Evolutionary conservation across 1,140 invertebrate species (phyloP).

Genomic region (Planococcus citri): DNA sequence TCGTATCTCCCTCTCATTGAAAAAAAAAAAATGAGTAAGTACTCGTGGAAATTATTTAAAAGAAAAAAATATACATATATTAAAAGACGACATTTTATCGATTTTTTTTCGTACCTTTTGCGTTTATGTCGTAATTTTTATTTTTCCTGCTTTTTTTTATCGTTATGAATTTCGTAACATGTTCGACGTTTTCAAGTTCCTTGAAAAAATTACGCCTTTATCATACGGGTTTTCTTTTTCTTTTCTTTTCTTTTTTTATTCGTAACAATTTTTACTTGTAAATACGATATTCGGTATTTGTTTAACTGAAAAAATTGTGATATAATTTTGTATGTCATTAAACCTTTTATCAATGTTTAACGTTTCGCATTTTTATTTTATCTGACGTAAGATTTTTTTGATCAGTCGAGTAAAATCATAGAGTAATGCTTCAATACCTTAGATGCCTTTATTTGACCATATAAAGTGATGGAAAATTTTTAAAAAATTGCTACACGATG

Average conservation of each 20-base stretch:
- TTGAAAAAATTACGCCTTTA: slow-evolving; percentile 10
- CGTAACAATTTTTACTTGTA: slow-evolving; percentile 10
- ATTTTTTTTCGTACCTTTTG: neutral
- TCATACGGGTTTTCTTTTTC: neutral
- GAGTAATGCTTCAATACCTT: no score
- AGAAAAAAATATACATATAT: neutral
- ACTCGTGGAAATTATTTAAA: no score
- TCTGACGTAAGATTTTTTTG: no score
- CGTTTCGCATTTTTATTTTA: neutral
- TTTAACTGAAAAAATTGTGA: slow-evolving; percentile 17
- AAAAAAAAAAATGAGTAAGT: no score
- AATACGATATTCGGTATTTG: slow-evolving; percentile 15
- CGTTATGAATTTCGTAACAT: neutral
- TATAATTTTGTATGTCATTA: slow-evolving; percentile 20
- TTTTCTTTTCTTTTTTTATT: neutral
- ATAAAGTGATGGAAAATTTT: no score
- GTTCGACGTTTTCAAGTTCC: neutral
- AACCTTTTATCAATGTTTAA: slow-evolving; percentile 15
- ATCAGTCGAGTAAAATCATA: no score
- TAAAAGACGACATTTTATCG: neutral
- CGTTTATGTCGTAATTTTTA: neutral
- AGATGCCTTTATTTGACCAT: no score
- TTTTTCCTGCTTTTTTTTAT: neutral
- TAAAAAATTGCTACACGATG: no score
- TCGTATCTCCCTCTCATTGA: neutral